phyloP scores from a whole-genome alignment of 2,888 invertebrate species.

The Hypolimnas misippus region DNA sequence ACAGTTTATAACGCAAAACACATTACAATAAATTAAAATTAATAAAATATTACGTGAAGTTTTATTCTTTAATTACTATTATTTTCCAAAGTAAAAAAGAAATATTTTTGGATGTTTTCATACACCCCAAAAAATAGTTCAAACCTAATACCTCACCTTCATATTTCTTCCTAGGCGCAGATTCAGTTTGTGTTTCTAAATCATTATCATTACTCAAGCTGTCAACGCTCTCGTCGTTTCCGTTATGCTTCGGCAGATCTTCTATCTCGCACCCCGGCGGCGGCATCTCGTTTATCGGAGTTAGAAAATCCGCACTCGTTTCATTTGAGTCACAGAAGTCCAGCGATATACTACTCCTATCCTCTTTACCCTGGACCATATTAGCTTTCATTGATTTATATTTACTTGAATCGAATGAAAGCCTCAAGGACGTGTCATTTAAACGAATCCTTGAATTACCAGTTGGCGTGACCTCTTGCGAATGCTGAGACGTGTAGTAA shows the following conservation, averaged over 20 bases:
- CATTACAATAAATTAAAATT: too few species aligned
- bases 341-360: conserved; percentile 73
- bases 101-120: too few species aligned
- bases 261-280: conserved; percentile 77
- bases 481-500: conserved; percentile 79
- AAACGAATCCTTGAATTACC: conserved; percentile 63
- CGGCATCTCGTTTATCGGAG: conserved; percentile 81
- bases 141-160: too few species aligned
- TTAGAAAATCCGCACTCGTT: conserved; percentile 79
- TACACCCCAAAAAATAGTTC: too few species aligned
- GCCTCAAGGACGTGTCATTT: conserved; percentile 69
- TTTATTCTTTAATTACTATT: too few species aligned
- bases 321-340: conserved; percentile 81
- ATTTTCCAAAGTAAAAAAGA: too few species aligned
- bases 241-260: conserved; percentile 75
- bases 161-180: conserved; percentile 68
- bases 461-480: conserved; percentile 76
- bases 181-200: conserved; percentile 76
- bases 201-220: conserved; percentile 76
- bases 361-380: conserved; percentile 61
- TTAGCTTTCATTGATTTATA: conserved; percentile 68
- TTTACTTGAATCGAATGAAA: conserved; percentile 77
- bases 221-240: conserved; percentile 72
- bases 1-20: too few species aligned
- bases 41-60: too few species aligned